Conservation (phyloP, 35 echinoderm and acorn worm genomes). For the Eucidaris tribuloides region DNA sequence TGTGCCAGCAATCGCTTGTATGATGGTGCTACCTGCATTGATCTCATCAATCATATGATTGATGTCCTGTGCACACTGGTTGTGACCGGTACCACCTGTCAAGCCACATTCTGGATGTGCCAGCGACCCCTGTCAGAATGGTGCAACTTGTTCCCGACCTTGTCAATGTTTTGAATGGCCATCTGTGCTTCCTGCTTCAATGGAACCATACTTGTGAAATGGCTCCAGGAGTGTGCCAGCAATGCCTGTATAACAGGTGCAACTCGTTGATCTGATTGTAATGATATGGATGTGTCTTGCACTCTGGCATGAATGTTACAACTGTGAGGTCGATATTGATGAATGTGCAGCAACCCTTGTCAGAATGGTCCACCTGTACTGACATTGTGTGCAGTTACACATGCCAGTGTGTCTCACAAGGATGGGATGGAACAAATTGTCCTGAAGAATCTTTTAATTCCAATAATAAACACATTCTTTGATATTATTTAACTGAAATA, state of each 20-base stretch:
- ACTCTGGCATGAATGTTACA: no score
- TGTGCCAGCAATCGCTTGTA: slow-evolving; percentile 2
- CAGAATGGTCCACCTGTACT: neutral
- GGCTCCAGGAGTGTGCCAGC: no score
- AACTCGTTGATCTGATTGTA: no score
- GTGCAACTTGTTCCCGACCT: slow-evolving; percentile 28
- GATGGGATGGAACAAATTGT: neutral
- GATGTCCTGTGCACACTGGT: neutral
- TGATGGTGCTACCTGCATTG: slow-evolving; percentile 28
- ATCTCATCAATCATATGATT: neutral
- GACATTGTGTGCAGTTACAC: neutral
- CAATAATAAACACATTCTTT: no score
- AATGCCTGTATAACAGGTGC: no score
- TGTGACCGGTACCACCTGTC: neutral
- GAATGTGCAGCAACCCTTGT: slow-evolving; percentile 11
- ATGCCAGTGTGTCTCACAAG: neutral
- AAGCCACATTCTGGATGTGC: slow-evolving; percentile 1
- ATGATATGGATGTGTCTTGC: no score
- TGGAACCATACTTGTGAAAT: slow-evolving; percentile 20
- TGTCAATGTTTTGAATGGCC: slow-evolving; percentile 41
- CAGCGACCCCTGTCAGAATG: slow-evolving; percentile 19
- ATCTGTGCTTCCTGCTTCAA: slow-evolving; percentile 31
- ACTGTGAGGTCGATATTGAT: neutral
- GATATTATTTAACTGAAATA: no score
- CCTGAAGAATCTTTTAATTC: neutral